phyloP scores from a whole-genome alignment of 2,797 vertebrate genomes.

The Fistularia tabacaria region DNA sequence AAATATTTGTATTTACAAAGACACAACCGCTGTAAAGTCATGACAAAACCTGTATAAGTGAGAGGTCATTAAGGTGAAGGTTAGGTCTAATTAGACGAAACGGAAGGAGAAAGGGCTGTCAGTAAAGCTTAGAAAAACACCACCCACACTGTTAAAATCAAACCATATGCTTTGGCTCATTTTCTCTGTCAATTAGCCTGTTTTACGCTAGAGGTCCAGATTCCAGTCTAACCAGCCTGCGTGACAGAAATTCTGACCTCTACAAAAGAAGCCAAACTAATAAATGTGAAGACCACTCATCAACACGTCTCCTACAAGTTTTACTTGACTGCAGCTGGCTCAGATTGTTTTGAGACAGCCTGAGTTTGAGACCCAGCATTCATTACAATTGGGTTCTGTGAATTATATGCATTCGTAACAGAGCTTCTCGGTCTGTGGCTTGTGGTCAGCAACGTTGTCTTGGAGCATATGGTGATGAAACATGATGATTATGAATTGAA shows the following conservation, averaged over 20 bases:
- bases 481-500: slow-evolving; percentile 13
- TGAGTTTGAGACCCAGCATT: no score
- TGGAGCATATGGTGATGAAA: slow-evolving; percentile 18
- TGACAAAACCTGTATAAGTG: slow-evolving; percentile 32
- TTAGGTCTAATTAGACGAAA: slow-evolving; percentile 75
- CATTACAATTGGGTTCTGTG: not conserved
- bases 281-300: slow-evolving; percentile 60
- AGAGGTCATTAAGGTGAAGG: slow-evolving; percentile 70
- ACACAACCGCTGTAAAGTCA: slow-evolving; percentile 18
- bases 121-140: slow-evolving; percentile 67
- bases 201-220: slow-evolving; percentile 65
- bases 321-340: slow-evolving; percentile 33
- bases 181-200: slow-evolving; percentile 65
- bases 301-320: slow-evolving; percentile 57
- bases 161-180: slow-evolving; percentile 74
- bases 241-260: slow-evolving; percentile 68
- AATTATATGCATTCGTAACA: slow-evolving; percentile 4
- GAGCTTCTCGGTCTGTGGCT: slow-evolving; percentile 8
- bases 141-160: slow-evolving; percentile 76
- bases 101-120: slow-evolving; percentile 70
- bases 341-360: slow-evolving; percentile 28
- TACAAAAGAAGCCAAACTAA: slow-evolving; percentile 57
- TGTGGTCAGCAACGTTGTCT: slow-evolving; percentile 9
- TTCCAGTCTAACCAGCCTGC: slow-evolving; percentile 64
- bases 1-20: slow-evolving; percentile 17